Evolutionary conservation across 2,888 invertebrate species (phyloP).

Genomic region (Yponomeuta malinellus): DNA sequence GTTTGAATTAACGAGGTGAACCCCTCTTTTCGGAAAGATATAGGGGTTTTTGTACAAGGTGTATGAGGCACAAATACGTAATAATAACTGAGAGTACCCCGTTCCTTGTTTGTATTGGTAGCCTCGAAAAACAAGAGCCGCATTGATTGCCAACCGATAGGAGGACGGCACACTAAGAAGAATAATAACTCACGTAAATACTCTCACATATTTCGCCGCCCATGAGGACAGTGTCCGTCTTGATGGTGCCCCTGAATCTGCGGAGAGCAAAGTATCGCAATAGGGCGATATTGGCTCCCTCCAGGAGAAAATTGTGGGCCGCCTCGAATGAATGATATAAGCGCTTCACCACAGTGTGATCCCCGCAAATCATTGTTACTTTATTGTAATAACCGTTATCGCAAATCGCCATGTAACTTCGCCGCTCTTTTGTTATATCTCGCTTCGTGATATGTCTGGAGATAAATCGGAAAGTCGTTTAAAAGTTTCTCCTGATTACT

Average conservation of each 20-base stretch:
- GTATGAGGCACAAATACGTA: no score
- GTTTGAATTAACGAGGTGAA: no score
- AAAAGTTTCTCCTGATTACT: not conserved
- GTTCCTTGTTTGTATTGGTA: no score
- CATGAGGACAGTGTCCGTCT: slow-evolving; percentile 74
- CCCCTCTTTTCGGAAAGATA: no score
- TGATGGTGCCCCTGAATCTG: slow-evolving; percentile 70
- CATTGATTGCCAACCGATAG: no score
- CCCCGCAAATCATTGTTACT: slow-evolving; percentile 64
- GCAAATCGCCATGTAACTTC: slow-evolving; percentile 72
- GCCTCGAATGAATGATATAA: slow-evolving; percentile 68
- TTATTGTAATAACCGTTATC: slow-evolving; percentile 74
- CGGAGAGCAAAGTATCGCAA: slow-evolving; percentile 76
- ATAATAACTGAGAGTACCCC: no score
- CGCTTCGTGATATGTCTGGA: slow-evolving; percentile 61
- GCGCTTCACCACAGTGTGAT: slow-evolving; percentile 56
- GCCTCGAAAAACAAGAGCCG: no score
- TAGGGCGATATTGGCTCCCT: slow-evolving; percentile 77
- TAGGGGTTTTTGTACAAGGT: no score
- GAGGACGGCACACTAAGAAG: no score
- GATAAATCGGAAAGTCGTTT: slow-evolving; percentile 11
- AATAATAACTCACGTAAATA: slow-evolving; percentile 71
- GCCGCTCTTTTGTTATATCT: slow-evolving; percentile 63
- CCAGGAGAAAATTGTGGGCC: slow-evolving; percentile 72
- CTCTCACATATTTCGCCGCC: slow-evolving; percentile 76